phyloP scores from a whole-genome alignment of 2,113 vertebrate species.

The Chlorodrepanis virens region DNA sequence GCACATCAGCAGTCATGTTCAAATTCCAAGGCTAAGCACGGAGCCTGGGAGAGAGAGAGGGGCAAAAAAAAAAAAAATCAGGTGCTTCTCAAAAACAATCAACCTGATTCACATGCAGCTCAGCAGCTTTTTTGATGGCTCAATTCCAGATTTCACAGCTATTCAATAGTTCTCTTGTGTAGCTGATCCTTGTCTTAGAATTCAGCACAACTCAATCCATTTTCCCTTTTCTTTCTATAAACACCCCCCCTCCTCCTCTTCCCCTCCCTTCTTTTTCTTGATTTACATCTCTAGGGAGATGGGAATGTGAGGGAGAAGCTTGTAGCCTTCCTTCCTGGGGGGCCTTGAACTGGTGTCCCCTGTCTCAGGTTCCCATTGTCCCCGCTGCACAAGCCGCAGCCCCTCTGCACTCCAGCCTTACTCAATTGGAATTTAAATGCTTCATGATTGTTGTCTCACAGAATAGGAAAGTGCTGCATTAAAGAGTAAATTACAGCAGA shows the following conservation, averaged over 20 bases:
- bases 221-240: conserved; percentile 71
- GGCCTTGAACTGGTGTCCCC: conserved; percentile 70
- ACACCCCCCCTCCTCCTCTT: conserved; percentile 57
- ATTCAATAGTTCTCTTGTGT: conserved; percentile 75
- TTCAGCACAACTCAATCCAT: conserved; percentile 77
- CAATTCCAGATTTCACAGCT: conserved; percentile 77
- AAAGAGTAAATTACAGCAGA: conserved; percentile 72
- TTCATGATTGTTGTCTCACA: conserved; percentile 69
- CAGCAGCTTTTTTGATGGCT: conserved; percentile 73
- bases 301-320: conserved; percentile 70
- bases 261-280: conserved; percentile 66
- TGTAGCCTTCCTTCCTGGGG: conserved; percentile 70
- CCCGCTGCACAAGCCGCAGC: conserved; percentile 7
- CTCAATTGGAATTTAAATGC: conserved; percentile 80
- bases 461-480: conserved; percentile 67
- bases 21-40: conserved; percentile 62
- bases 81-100: conserved; percentile 69
- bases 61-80: conserved; percentile 23
- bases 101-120: conserved; percentile 65
- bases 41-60: not conserved
- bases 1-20: conserved; percentile 52
- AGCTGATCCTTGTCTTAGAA: conserved; percentile 73
- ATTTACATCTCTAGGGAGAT: conserved; percentile 77
- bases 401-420: conserved; percentile 66
- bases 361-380: conserved; percentile 71